Base-by-base conservation (phyloP, 2,797 vertebrate species). In the Sebastes reedi region DNA sequence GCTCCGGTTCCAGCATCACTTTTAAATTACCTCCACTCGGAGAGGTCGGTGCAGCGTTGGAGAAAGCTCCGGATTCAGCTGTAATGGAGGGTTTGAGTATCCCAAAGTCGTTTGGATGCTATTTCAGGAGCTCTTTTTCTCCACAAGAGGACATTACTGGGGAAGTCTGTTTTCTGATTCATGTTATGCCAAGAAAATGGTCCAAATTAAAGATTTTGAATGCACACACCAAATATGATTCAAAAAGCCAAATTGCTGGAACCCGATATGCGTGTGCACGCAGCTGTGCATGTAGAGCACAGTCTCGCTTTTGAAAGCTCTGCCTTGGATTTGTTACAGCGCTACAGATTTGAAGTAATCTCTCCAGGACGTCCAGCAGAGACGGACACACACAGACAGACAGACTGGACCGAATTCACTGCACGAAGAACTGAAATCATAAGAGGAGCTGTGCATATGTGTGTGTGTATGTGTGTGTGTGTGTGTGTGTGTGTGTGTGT, bases 181-280 rank as follows among this genome's bases (percentile, higher is more conserved):
- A 81, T 72, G 46, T 11, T 22, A 4, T 25, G 65, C 83, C 77
- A 80, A 50, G 68, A 75, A 83, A 85, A 58, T 16, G 46, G 24
- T 77, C 61, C 42, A 32, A 86, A 77, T 87, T 56, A 79, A 79
- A 80, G 71, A 81, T 71, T 62, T 7, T 59, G 24, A 79, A 75
- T 56, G 30, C 6, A 86, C 78, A 72, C 71, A 68, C 24, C 25
- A 50, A 61, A 16, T 29, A 3, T 34, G 16, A 67, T 56, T 59
- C 3, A 25, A 59, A 76, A 72, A 75, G 72, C 61, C 75, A 77
- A 54, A 75, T 29, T 54, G 62, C 71, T 61, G 69, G 11, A 73
- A 32, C 29, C 29, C 1, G 25, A 75, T 39, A 24, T n/a, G 50
- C 6, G 36, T 29, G 24, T 74, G 68, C 13, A 29, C 10, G 62